These are phyloP conservation scores for Calosoma granatense DNA, from an alignment of 1,140 invertebrate species.

Conservation along the genomic window DNA sequence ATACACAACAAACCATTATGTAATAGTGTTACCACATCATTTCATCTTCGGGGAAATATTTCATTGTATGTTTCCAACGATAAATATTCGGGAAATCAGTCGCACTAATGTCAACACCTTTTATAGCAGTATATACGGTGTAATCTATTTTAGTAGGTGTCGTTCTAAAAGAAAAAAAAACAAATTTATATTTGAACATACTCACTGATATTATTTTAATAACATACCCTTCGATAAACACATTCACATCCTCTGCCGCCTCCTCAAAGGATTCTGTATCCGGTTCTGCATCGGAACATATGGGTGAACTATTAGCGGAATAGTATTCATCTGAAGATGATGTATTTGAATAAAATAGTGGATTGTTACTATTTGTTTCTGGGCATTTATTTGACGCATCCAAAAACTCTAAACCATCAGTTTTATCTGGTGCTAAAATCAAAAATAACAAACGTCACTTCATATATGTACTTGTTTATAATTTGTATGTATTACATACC, in stretches of 20 bases:
- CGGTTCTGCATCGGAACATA: constrained; percentile 24
- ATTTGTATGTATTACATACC: no score
- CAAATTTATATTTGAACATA: no score
- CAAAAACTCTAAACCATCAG: not conserved
- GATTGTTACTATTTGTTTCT: not conserved
- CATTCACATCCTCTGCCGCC: constrained; percentile 39
- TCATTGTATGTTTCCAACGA: constrained; percentile 52
- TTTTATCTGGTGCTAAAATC: not conserved
- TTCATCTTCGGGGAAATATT: constrained; percentile 41
- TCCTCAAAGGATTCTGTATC: constrained; percentile 35
- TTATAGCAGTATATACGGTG: constrained; percentile 55
- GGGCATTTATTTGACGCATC: not conserved
- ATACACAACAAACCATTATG: not conserved
- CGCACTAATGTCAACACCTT: constrained; percentile 36
- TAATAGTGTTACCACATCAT: constrained; percentile 39
- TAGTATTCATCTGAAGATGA: not conserved
- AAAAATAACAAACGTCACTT: no score
- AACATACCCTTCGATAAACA: constrained; percentile 41
- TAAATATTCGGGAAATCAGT: constrained; percentile 54
- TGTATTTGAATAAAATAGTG: not conserved
- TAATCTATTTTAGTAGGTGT: constrained; percentile 58
- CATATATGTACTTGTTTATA: no score
- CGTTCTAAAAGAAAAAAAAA: constrained; percentile 39
- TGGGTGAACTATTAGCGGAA: constrained; percentile 2
- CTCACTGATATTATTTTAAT: constrained; percentile 13